phyloP scores from a whole-genome alignment of 2,797 vertebrate species.

The Poeciliopsis turneri region DNA sequence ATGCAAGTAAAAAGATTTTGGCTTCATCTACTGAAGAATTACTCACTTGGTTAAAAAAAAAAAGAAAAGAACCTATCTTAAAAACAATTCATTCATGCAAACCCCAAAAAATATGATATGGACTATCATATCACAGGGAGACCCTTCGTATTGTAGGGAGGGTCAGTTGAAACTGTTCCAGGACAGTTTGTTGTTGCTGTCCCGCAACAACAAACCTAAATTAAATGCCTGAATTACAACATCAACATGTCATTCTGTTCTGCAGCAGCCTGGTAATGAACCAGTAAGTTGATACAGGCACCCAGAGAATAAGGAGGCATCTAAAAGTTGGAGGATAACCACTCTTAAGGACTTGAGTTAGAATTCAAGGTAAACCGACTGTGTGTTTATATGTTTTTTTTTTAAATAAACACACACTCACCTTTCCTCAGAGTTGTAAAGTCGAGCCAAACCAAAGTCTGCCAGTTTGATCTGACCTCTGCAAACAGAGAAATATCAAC shows the following conservation, averaged over 20 bases:
- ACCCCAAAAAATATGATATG: background rate
- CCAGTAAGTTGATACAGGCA: background rate
- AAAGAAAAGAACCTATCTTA: background rate
- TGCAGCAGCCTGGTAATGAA: background rate
- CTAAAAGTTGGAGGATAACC: background rate
- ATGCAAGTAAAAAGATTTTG: slow-evolving; percentile 13
- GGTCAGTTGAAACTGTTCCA: no score
- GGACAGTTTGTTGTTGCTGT: no score
- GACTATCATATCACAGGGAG: no score
- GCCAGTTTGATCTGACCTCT: slow-evolving; percentile 98
- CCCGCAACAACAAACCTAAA: background rate
- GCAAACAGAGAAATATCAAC: slow-evolving; percentile 26
- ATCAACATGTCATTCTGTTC: background rate
- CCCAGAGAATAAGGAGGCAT: background rate
- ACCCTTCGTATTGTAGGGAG: no score
- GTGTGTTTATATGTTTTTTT: background rate
- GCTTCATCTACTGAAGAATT: slow-evolving; percentile 60
- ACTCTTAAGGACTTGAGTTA: background rate
- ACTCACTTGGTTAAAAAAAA: background rate
- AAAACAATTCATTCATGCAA: background rate
- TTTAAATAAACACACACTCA: slow-evolving; percentile 67
- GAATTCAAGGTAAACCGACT: background rate
- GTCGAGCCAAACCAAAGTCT: slow-evolving; percentile 96
- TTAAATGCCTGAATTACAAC: background rate
- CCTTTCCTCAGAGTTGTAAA: slow-evolving; percentile 99